Conservation (phyloP, 2,113 vertebrate species). For the Phaethon lepturus region DNA sequence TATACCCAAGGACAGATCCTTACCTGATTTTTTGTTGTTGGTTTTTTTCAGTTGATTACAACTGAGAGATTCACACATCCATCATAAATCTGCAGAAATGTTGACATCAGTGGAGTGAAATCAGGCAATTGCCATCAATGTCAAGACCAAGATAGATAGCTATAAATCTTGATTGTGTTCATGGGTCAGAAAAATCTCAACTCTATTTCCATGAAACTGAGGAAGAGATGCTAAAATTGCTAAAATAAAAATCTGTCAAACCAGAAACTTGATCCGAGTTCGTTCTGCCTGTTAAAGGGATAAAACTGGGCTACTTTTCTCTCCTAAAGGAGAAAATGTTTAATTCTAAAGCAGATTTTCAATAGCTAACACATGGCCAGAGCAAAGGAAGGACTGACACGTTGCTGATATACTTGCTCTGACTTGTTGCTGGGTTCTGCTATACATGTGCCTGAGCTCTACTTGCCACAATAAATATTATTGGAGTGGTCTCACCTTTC, state of each 20-base stretch:
- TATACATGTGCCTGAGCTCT: not conserved
- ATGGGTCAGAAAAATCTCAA: not conserved
- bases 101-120: not conserved
- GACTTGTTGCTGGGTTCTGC: not conserved
- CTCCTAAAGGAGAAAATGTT: not conserved
- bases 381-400: not conserved
- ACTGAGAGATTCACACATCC: no score
- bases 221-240: not conserved
- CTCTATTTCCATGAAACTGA: not conserved
- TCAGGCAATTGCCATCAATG: not conserved
- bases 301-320: not conserved
- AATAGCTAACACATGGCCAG: not conserved
- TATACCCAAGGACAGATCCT: not conserved
- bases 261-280: not conserved
- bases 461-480: not conserved
- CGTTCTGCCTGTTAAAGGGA: not conserved
- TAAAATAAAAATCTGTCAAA: not conserved
- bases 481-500: not conserved
- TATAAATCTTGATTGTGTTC: not conserved
- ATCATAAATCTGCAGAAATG: not conserved
- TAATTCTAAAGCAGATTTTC: not conserved
- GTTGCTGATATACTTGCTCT: not conserved
- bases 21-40: not conserved
- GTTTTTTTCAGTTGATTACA: no score
- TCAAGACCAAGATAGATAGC: not conserved